Percentiles rank a stretch among this genome's conserved stretches.
Conservation (phyloP, 92 coral and sea anemone species). For the Palythoa grandiflora region DNA sequence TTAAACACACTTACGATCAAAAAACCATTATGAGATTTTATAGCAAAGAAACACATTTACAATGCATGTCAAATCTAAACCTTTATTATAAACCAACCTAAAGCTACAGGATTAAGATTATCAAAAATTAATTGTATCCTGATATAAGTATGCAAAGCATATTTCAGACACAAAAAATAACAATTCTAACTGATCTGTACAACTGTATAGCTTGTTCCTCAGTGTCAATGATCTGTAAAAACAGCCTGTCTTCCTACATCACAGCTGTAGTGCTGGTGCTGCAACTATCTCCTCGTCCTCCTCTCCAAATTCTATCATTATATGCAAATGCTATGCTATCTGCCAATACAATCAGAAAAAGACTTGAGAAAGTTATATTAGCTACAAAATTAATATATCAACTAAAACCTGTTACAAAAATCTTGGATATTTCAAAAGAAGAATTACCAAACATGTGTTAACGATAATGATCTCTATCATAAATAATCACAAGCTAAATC, state of each 20-base stretch:
- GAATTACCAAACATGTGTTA: too few species aligned
- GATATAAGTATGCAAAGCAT: background rate
- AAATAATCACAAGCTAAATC: too few species aligned
- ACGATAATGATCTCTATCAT: too few species aligned
- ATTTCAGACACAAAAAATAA: background rate
- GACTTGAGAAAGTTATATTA: too few species aligned
- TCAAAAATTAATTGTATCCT: background rate
- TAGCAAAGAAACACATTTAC: background rate
- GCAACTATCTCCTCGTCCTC: conserved; percentile 19
- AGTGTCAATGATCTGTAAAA: background rate
- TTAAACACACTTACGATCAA: too few species aligned
- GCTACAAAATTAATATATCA: too few species aligned
- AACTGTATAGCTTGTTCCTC: background rate
- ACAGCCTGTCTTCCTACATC: conserved; percentile 28
- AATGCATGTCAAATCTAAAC: background rate
- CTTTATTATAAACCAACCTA: background rate
- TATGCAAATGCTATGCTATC: conserved; percentile 22
- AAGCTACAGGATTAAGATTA: background rate
- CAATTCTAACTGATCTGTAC: background rate
- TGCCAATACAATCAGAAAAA: conserved; percentile 8
- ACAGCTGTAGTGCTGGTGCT: conserved; percentile 25
- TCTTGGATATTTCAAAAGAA: too few species aligned
- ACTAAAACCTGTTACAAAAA: too few species aligned
- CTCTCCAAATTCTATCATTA: conserved; percentile 44
- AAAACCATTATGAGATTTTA: too few species aligned